Evolutionary conservation across 2,888 invertebrate species (phyloP).

Genomic region (Amiota mariae): DNA sequence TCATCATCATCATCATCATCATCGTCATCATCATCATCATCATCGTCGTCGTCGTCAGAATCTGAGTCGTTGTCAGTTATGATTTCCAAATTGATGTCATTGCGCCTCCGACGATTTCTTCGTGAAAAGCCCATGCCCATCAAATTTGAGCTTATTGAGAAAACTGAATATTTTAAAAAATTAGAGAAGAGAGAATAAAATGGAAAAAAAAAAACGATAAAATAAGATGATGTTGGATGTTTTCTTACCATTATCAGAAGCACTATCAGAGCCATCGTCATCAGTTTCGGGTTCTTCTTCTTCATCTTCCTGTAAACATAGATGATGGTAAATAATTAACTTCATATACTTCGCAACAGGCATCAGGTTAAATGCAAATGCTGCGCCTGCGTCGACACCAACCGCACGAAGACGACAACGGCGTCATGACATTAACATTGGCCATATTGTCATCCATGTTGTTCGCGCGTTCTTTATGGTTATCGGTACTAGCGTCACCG

Average conservation of each 20-base stretch:
- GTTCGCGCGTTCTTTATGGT: background rate
- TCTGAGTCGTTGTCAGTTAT: conserved; percentile 39
- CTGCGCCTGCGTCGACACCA: conserved; percentile 44
- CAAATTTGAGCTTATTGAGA: conserved; percentile 47
- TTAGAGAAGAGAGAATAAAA: conserved; percentile 21
- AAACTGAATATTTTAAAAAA: conserved; percentile 1
- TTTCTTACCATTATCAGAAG: conserved; percentile 66
- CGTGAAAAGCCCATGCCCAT: conserved; percentile 60
- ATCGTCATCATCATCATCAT: conserved; percentile 52
- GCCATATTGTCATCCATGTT: background rate
- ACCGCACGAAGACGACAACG: conserved; percentile 22
- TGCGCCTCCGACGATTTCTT: conserved; percentile 55
- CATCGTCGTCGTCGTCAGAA: conserved; percentile 54
- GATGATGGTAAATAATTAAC: conserved; percentile 58
- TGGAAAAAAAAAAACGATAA: background rate
- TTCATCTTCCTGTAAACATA: conserved; percentile 77
- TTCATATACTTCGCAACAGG: conserved; percentile 40
- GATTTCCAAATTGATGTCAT: conserved; percentile 46
- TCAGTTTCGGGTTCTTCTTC: conserved; percentile 77
- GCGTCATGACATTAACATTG: background rate
- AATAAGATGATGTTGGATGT: background rate
- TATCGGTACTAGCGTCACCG: background rate
- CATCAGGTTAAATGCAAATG: conserved; percentile 44
- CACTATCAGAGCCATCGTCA: conserved; percentile 75
- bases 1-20: conserved; percentile 49